These are phyloP conservation scores for Plecotus auritus DNA, from an alignment of 2,113 vertebrate species.

Conservation along the genomic window DNA sequence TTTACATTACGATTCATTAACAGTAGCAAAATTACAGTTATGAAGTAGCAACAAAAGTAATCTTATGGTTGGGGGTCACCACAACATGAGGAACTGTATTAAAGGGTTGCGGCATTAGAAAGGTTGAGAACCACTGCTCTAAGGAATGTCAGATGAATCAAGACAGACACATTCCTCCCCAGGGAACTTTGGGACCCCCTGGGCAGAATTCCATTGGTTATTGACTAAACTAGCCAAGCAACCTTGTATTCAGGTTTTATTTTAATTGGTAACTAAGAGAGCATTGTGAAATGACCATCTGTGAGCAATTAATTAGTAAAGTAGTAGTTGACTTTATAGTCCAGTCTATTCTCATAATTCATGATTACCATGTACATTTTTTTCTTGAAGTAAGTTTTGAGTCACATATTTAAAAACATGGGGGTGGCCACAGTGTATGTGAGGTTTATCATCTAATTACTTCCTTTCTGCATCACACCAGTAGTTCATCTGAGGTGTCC, in stretches of 20 bases:
- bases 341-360: neutral
- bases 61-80: no score
- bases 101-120: no score
- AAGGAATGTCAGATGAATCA: neutral
- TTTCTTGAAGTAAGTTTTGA: neutral
- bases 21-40: no score
- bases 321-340: neutral
- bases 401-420: neutral
- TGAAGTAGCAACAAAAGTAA: no score
- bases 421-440: neutral
- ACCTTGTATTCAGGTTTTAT: neutral
- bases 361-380: neutral
- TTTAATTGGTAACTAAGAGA: neutral
- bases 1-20: no score
- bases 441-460: neutral
- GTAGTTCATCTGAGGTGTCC: neutral
- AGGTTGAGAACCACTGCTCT: neutral
- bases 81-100: no score
- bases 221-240: neutral
- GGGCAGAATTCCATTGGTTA: neutral
- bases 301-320: constrained; percentile 2
- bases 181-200: neutral
- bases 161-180: neutral
- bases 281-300: neutral
- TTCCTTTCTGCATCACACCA: neutral